Base-by-base conservation (phyloP, 1,140 invertebrate species). In the Lineus longissimus region DNA sequence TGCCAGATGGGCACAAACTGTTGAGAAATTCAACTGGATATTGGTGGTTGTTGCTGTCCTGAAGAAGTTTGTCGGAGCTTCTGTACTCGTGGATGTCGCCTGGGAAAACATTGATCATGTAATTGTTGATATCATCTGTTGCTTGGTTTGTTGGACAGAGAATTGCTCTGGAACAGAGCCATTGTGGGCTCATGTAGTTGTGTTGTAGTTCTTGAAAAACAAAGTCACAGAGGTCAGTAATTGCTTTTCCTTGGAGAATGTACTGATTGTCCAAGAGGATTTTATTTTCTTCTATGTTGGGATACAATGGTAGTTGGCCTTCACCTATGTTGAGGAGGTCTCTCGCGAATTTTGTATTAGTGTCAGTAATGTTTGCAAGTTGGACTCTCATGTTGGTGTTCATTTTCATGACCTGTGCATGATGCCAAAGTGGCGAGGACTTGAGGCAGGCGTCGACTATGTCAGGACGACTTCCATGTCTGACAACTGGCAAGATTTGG, bases 401-500 rank as follows among this genome's bases (percentile, higher is more conserved):
- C 45, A 74, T 60, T 27, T 59, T 11, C 19, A 55, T 40, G 13
- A 19, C 27, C 7, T 61, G 56, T 45, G 76, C 68, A 17, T 74
- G 25, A 59, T 19, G 27, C 76, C 77, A 80, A 29, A 82, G 55
- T 58, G 27, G 41, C 22, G 81, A 83, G 69, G 68, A 68, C 74
- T 83, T 84, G 31, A 84, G 70, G 68, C 75, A 83, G 59, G 78
- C 76, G 70, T 81, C 79, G 0, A 83, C 63, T 61, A 82, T 77
- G 73, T 85, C 77, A 61, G 79, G 80, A 55, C 67, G 61, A 17
- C 80, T 84, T 64, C 71, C 76, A 70, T 74, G 69, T 47, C 68
- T 63, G 25, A 84, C 78, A 4, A 85, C 77, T 2, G 83, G 82
- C 25, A 85, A 64, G n/a, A 73, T 84, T 73, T 86, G 82, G 55